Evolutionary conservation across 2,113 vertebrate species (phyloP).

Genomic region (Prunella himalayana): DNA sequence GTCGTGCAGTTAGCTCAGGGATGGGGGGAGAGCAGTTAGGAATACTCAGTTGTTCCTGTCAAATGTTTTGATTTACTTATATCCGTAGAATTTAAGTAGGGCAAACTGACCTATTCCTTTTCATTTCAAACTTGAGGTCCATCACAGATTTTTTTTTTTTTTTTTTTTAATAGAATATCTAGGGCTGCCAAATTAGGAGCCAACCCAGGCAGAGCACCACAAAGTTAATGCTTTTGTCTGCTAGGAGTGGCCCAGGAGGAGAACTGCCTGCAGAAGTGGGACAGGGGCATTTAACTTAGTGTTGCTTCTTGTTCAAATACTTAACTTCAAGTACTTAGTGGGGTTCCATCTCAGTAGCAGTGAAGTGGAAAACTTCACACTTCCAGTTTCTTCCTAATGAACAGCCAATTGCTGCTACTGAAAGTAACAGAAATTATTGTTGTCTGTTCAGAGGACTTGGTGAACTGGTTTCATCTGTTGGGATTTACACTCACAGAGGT

Average conservation of each 20-base stretch:
- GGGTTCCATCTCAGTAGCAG: not conserved
- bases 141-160: not conserved
- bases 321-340: not conserved
- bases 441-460: not conserved
- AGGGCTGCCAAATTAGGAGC: not conserved
- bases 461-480: not conserved
- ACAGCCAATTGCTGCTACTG: not conserved
- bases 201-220: not conserved
- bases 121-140: not conserved
- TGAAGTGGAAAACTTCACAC: not conserved
- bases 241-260: not conserved
- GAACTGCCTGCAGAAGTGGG: accelerated
- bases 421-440: not conserved
- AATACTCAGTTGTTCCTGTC: not conserved
- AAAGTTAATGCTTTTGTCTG: not conserved
- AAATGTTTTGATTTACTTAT: not conserved
- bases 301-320: not conserved
- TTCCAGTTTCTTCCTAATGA: not conserved
- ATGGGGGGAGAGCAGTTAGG: not conserved
- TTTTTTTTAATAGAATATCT: not conserved
- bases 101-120: not conserved
- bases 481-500: not conserved
- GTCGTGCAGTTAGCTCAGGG: not conserved
- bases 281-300: not conserved
- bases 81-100: not conserved